Conservation (phyloP, 1,140 invertebrate species). For the Trichonephila clavipes region DNA sequence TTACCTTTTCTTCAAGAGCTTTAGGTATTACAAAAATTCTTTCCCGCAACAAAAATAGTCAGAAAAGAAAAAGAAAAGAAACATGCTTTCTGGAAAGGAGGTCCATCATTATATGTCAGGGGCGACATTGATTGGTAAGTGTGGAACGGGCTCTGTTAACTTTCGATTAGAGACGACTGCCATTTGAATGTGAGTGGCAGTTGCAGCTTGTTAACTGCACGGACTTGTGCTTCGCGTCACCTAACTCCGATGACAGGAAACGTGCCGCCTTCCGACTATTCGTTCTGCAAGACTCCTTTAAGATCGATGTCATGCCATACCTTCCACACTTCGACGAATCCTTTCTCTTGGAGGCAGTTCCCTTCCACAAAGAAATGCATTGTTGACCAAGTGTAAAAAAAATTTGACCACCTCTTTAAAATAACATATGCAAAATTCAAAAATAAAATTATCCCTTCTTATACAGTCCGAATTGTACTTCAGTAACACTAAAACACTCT, state of each 20-base stretch:
- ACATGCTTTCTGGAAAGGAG: not conserved
- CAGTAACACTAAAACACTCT: too few relatives aligned
- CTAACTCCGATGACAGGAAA: conserved; percentile 54
- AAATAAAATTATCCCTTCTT: too few relatives aligned
- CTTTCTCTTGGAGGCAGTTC: not conserved
- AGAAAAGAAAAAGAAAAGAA: not conserved
- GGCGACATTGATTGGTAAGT: conserved; percentile 59
- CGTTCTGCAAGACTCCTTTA: not conserved
- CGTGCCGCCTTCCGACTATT: conserved; percentile 44
- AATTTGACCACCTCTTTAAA: not conserved
- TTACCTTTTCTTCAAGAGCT: not conserved
- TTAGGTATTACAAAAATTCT: not conserved
- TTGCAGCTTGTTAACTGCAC: conserved; percentile 64
- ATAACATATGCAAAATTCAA: too few relatives aligned
- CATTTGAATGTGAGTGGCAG: conserved; percentile 75
- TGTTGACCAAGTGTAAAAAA: not conserved
- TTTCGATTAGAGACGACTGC: conserved; percentile 69
- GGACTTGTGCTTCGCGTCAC: conserved; percentile 58
- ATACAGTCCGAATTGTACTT: too few relatives aligned
- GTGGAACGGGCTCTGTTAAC: conserved; percentile 37
- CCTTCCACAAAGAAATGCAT: not conserved
- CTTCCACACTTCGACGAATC: not conserved
- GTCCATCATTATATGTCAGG: not conserved
- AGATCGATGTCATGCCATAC: not conserved
- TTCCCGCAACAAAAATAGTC: not conserved